Percentiles rank a stretch among this genome's conserved stretches.
phyloP scores from a whole-genome alignment of 2,797 vertebrate species.

The Parotocinclus haroldoi region DNA sequence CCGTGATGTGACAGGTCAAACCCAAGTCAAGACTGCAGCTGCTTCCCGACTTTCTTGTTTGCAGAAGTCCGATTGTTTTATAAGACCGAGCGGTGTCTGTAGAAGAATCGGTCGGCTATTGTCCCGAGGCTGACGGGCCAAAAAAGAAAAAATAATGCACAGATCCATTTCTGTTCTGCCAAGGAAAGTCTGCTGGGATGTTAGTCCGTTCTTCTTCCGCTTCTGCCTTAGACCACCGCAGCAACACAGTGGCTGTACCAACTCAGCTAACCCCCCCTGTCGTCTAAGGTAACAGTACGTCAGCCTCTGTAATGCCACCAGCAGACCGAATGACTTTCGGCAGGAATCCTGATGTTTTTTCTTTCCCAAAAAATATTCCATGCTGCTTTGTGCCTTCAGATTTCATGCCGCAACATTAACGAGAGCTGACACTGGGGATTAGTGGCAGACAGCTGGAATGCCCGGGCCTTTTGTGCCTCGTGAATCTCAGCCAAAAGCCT shows the following conservation, averaged over 20 bases:
- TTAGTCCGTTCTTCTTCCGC: too few relatives aligned
- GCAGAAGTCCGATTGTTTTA: too few relatives aligned
- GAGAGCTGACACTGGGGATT: constrained; percentile 98
- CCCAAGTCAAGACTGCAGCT: too few relatives aligned
- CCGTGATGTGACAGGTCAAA: too few relatives aligned
- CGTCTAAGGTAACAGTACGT: constrained; percentile 61
- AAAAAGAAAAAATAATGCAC: too few relatives aligned
- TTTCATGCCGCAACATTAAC: constrained; percentile 98
- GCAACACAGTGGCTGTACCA: not conserved
- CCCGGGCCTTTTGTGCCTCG: constrained; percentile 87
- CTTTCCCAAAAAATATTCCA: constrained; percentile 84
- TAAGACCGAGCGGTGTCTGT: too few relatives aligned
- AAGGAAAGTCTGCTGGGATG: too few relatives aligned
- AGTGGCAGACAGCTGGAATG: constrained; percentile 99
- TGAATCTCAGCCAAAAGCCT: constrained; percentile 93
- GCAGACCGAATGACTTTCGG: constrained; percentile 73
- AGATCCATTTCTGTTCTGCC: too few relatives aligned
- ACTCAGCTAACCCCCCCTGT: constrained; percentile 13
- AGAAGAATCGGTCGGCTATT: too few relatives aligned
- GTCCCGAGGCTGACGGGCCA: too few relatives aligned
- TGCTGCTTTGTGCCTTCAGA: constrained; percentile 89
- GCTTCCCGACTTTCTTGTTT: too few relatives aligned
- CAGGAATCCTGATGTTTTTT: constrained; percentile 84
- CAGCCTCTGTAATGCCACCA: constrained; percentile 66
- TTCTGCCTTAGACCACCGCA: too few relatives aligned